Evolutionary conservation across 2,888 invertebrate genomes (phyloP), one percentile per base, ranked within the genome.

Genomic region (Lepidocyrtinus sp.): DNA sequence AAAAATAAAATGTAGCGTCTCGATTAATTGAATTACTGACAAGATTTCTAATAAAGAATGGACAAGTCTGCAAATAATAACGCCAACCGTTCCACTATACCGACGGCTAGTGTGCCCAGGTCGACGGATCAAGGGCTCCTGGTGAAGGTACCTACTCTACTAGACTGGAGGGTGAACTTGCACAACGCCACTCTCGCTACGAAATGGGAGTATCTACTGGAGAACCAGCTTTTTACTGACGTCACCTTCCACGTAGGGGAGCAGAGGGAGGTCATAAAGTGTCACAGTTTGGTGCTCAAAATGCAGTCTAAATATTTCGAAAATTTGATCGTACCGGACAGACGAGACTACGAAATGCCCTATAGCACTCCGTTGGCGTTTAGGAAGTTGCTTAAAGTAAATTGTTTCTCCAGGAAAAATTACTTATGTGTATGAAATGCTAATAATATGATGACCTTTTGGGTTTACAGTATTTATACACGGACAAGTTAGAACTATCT

Each of bases 301-400:
- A 64, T 73, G 65, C 73, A 73, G n/a, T 73, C 73, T 2, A 64
- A 22, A n/a, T 12, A 64, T 9, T 73, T 73, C 19, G 73, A 73
- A 50, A 21, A 9, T 15, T 5, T 64, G 46, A n/a, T 73, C n/a
- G n/a, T n/a, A n/a, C n/a, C n/a, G n/a, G 26, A 50, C 55, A 50
- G 19, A 9, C n/a, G 25, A 3, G 72, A 72, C 1, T 26, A 17
- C n/a, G 65, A 64, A 64, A n/a, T 73, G 1, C 15, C 64, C 0
- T 15, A 9, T 64, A 50, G 64, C 24, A 2, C 46, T 2, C 25
- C 26, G 7, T 17, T 1, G 2, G 64, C 24, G 7, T 73, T 73
- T 26, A 26, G 62, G 1, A 64, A 64, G 3, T 22, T 73, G 63
- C 22, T 73, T 3, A 72, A 72, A 24, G 72, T 72, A 46, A 3